Base-by-base conservation (phyloP, 1,140 invertebrate species). In the Planococcus citri region DNA sequence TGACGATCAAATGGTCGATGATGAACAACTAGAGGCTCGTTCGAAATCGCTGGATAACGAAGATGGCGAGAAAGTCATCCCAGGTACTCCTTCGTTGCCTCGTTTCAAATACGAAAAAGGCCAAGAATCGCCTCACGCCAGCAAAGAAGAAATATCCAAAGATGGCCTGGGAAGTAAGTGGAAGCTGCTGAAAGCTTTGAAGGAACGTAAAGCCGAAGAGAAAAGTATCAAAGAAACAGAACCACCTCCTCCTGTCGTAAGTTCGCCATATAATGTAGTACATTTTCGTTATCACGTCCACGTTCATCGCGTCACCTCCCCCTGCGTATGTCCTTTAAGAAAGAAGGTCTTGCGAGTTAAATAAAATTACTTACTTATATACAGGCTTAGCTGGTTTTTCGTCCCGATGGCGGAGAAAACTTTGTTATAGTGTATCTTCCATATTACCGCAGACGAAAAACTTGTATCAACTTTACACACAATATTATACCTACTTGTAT, bases 131-230 rank as follows among this genome's bases (percentile, higher is more conserved):
- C 57, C 51, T 10, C 68, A 68, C 20, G 27, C 37, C 10, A 64
- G 60, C 17, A 70, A 70, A 72, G 69, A 70, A 58, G 71, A 70
- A 10, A 64, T 64, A 64, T 64, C 60, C 10, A 64, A 81, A 76
- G 75, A 79, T 74, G 79, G 79, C 75, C 81, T 84, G 61, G 86
- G 87, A 27, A 92, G 90, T 74, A 93, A 92, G 78, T 94, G 92
- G 92, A 92, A 93, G 77, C 79, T 94, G 21, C 78, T 94, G 12
- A 94, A 93, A 78, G 90, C 91, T 6, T 76, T 94, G 27, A 94
- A 94, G 77, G 91, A 94, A 76, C 82, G 88, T 70, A 93, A 94
- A 80, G 89, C 90, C 10, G 91, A 92, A 78, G 90, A 92, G 73
- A 90, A 88, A 78, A 82, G 85, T 71, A 85, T 87, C 72, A 83